Evolutionary conservation across 1,140 invertebrate species (phyloP).

Genomic region (Drosophila repleta): DNA sequence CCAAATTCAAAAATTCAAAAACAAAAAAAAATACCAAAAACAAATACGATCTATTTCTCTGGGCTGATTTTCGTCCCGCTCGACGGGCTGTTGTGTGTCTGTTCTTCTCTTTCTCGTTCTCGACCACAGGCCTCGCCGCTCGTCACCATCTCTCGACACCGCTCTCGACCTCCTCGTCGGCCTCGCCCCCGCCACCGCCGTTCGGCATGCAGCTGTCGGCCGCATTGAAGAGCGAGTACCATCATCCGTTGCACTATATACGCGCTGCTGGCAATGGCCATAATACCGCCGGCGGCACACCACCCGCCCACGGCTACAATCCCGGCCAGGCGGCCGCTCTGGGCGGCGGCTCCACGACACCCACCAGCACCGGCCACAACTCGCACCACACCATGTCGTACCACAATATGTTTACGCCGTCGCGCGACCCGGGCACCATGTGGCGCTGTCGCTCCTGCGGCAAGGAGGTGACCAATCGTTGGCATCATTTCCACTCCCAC

Average conservation of each 20-base stretch:
- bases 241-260: conserved; percentile 72
- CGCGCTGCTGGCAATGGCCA: conserved; percentile 67
- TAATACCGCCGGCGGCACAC: conserved; percentile 54
- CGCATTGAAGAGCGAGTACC: conserved; percentile 75
- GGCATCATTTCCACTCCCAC: conserved; percentile 94
- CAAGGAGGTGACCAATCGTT: conserved; percentile 93
- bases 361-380: conserved; percentile 61
- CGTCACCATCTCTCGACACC: conserved; percentile 81
- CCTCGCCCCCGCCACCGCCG: conserved; percentile 71
- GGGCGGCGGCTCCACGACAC: conserved; percentile 47
- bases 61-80: conserved; percentile 84
- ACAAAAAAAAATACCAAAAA: conserved; percentile 41
- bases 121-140: conserved; percentile 75
- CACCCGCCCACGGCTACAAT: conserved; percentile 65
- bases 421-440: conserved; percentile 87
- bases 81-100: conserved; percentile 83
- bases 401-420: conserved; percentile 91
- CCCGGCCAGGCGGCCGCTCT: conserved; percentile 26
- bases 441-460: conserved; percentile 92
- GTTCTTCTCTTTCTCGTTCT: conserved; percentile 84
- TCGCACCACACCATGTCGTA: conserved; percentile 87
- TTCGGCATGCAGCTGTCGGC: conserved; percentile 77
- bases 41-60: conserved; percentile 74
- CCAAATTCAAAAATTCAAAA: conserved; percentile 57
- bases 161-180: conserved; percentile 76